These are phyloP conservation scores for Corydoras maculifer DNA, from an alignment of 2,113 vertebrate genomes.

Conservation along the genomic window DNA sequence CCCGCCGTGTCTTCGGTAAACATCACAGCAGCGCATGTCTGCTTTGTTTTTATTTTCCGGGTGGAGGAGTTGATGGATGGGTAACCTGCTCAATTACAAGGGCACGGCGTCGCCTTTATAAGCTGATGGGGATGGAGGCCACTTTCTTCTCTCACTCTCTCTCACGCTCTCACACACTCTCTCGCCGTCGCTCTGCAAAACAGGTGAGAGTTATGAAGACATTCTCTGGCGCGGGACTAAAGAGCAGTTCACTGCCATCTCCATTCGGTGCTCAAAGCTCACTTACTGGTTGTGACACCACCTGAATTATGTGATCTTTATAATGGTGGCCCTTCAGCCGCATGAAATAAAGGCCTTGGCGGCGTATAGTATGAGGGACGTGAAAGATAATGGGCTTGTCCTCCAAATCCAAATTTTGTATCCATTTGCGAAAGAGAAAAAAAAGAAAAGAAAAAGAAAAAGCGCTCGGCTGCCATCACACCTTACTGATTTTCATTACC, in stretches of 20 bases:
- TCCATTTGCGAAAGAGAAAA: neutral
- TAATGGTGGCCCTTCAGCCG: constrained; percentile 11
- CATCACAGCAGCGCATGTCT: constrained; percentile 66
- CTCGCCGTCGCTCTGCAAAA: constrained; percentile 47
- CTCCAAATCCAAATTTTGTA: constrained; percentile 25
- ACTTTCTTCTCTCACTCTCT: constrained; percentile 40
- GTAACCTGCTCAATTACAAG: constrained; percentile 76
- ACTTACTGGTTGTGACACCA: constrained; percentile 31
- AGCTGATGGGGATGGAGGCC: constrained; percentile 72
- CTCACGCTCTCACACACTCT: constrained; percentile 49
- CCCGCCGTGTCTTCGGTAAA: constrained; percentile 51
- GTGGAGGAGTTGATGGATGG: constrained; percentile 75
- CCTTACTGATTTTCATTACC: constrained; percentile 7
- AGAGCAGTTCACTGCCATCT: constrained; percentile 36
- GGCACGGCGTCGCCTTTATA: constrained; percentile 74
- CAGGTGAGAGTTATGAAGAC: constrained; percentile 55
- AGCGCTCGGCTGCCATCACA: neutral
- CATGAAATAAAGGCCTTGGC: constrained; percentile 17
- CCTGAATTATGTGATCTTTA: constrained; percentile 30
- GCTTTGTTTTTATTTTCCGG: constrained; percentile 76
- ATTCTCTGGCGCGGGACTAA: constrained; percentile 39
- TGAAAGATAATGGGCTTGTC: constrained; percentile 35
- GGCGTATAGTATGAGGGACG: constrained; percentile 20
- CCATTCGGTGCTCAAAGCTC: constrained; percentile 33
- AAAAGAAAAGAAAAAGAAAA: constrained; percentile 3